phyloP scores from a whole-genome alignment of 2,888 invertebrate genomes.

The Erebia epiphron region DNA sequence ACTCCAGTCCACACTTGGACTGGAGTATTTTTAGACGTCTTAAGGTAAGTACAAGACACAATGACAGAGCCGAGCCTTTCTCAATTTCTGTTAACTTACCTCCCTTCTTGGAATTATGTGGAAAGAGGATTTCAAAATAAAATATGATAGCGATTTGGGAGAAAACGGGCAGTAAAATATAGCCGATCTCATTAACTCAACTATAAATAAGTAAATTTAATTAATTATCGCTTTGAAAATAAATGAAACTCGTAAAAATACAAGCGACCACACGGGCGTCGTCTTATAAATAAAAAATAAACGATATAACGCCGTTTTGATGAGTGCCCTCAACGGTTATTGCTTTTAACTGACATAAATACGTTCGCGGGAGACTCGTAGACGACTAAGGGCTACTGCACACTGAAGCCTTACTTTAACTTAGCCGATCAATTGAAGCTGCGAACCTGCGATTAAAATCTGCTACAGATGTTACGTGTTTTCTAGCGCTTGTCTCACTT shows the following conservation, averaged over 20 bases:
- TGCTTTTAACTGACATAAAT: constrained; percentile 76
- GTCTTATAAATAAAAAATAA: constrained; percentile 54
- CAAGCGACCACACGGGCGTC: constrained; percentile 32
- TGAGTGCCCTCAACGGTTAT: constrained; percentile 60
- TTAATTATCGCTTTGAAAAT: constrained; percentile 15
- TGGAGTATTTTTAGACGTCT: too few relatives aligned
- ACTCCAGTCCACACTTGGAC: too few relatives aligned
- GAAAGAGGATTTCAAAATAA: not conserved
- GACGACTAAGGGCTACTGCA: constrained; percentile 24
- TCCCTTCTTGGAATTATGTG: not conserved
- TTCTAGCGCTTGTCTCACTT: too few relatives aligned
- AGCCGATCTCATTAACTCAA: not conserved
- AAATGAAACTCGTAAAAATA: constrained; percentile 16
- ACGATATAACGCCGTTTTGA: constrained; percentile 63
- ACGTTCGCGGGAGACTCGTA: constrained; percentile 52
- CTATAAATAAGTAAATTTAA: constrained; percentile 9
- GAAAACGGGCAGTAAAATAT: constrained; percentile 9
- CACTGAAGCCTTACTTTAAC: too few relatives aligned
- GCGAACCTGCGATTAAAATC: too few relatives aligned
- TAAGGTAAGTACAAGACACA: too few relatives aligned
- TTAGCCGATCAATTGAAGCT: too few relatives aligned
- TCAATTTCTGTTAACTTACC: not conserved
- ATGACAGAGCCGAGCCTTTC: too few relatives aligned
- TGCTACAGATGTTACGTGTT: too few relatives aligned
- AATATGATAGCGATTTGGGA: not conserved